Conservation (phyloP, 1,140 invertebrate genomes). For the Bombus balteatus region DNA sequence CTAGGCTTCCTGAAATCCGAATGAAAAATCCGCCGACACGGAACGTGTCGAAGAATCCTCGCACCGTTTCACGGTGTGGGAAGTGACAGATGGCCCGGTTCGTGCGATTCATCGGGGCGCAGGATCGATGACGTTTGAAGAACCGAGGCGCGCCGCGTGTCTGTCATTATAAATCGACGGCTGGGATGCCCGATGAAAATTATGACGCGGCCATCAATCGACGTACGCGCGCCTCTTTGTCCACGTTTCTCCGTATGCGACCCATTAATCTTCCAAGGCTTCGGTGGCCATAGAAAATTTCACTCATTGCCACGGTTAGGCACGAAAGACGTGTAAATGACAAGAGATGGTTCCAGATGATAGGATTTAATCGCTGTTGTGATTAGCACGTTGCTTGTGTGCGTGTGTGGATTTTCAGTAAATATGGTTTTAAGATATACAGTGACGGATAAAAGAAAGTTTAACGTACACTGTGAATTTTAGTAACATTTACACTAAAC, state of each 20-base stretch:
- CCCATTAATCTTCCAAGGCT: conserved; percentile 4
- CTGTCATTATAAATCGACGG: conserved; percentile 15
- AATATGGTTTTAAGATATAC: too few relatives aligned
- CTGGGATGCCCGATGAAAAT: not conserved
- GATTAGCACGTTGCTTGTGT: not conserved
- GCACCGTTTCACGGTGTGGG: not conserved
- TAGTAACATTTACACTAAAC: too few relatives aligned
- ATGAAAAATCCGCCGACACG: not conserved
- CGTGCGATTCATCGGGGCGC: not conserved
- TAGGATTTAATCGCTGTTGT: not conserved
- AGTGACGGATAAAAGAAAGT: too few relatives aligned
- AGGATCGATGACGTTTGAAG: conserved; percentile 5
- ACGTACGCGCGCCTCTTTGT: not conserved
- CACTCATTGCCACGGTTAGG: too few relatives aligned
- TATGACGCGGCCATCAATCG: conserved; percentile 5
- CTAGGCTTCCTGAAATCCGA: not conserved
- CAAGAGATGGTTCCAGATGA: not conserved
- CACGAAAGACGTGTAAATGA: not conserved
- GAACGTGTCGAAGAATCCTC: not conserved
- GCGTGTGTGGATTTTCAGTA: too few relatives aligned
- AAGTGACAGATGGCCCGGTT: conserved; percentile 2
- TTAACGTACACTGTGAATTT: too few relatives aligned
- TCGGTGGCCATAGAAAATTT: too few relatives aligned
- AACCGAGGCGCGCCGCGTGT: conserved; percentile 5
- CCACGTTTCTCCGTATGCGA: not conserved